phyloP scores from a whole-genome alignment of 2,797 vertebrate species.

The Centropyge bicolor region DNA sequence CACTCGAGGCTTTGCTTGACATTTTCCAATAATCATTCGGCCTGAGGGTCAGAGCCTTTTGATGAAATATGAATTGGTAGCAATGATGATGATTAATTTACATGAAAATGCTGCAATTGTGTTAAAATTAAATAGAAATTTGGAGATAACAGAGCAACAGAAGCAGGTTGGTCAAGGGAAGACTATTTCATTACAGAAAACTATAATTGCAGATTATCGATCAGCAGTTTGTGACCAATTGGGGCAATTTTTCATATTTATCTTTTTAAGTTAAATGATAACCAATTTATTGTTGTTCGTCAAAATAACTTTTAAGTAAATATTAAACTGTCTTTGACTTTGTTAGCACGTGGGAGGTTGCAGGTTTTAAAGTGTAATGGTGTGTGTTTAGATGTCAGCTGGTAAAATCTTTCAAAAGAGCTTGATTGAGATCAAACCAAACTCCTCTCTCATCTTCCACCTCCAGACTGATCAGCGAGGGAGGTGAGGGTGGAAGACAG shows the following conservation, averaged over 20 bases:
- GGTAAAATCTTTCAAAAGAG: not conserved
- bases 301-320: too few relatives aligned
- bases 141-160: not conserved
- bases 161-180: not conserved
- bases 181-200: not conserved
- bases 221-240: not conserved
- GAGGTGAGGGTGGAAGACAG: not conserved
- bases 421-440: not conserved
- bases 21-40: slow-evolving; percentile 46
- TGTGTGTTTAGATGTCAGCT: not conserved
- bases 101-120: not conserved
- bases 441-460: not conserved
- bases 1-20: slow-evolving; percentile 42
- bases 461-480: not conserved
- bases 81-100: not conserved
- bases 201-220: too few relatives aligned
- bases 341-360: not conserved
- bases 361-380: not conserved
- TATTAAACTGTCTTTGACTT: not conserved
- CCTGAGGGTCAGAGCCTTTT: not conserved
- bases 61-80: not conserved
- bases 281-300: too few relatives aligned
- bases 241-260: too few relatives aligned
- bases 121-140: not conserved
- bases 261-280: too few relatives aligned